Percentiles rank a stretch among this genome's conserved stretches.
phyloP scores from a whole-genome alignment of 2,113 vertebrate genomes.

The Amblyopsis rosae region DNA sequence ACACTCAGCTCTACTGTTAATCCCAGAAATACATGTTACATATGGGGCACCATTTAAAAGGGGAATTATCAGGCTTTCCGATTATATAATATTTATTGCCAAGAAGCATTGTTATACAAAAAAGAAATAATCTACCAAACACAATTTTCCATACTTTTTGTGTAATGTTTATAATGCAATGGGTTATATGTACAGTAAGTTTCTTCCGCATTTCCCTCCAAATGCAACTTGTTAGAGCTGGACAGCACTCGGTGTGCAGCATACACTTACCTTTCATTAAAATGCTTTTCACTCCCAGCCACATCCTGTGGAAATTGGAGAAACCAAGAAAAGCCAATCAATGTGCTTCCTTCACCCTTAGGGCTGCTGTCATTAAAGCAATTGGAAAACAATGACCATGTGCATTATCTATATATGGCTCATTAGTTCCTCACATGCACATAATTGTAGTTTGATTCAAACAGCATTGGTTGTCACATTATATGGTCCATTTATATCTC shows the following conservation, averaged over 20 bases:
- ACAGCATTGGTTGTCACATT: neutral
- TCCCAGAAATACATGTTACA: no score
- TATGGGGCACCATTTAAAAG: no score
- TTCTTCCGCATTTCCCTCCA: no score
- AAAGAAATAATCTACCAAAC: no score
- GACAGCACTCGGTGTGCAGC: conserved; percentile 4
- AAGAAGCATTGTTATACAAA: no score
- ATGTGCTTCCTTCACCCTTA: neutral
- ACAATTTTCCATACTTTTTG: no score
- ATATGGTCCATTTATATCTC: neutral
- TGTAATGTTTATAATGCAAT: no score
- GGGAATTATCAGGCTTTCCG: no score
- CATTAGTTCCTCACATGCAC: conserved; percentile 13
- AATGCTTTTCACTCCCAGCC: conserved; percentile 8
- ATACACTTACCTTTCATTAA: conserved; percentile 28
- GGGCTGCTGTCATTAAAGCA: conserved; percentile 5
- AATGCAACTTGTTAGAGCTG: neutral
- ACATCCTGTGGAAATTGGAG: conserved; percentile 11
- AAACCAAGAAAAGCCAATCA: neutral
- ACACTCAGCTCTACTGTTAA: no score
- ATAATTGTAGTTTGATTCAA: conserved; percentile 8
- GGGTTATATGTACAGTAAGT: no score
- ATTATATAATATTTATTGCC: no score
- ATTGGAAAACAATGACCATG: conserved; percentile 14
- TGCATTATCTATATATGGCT: conserved; percentile 2